Conservation (phyloP, 2,888 invertebrate genomes). For the Entomobrya multifasciata region DNA sequence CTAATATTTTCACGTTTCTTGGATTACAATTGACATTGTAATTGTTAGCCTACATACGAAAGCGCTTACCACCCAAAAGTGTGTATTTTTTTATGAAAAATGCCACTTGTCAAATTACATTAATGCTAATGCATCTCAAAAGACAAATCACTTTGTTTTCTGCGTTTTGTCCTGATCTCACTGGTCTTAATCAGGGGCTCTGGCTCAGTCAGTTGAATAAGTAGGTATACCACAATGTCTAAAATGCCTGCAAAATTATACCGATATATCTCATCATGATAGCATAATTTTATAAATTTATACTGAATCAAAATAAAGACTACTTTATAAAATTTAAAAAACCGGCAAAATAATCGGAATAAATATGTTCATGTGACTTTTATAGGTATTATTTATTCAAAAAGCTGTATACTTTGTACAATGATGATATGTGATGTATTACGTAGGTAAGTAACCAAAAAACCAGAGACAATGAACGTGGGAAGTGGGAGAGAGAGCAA, state of each 20-base stretch:
- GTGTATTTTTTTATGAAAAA: constrained; percentile 11
- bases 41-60: no score
- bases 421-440: neutral
- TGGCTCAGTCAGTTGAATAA: no score
- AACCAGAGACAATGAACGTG: constrained; percentile 68
- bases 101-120: constrained; percentile 33
- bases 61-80: no score
- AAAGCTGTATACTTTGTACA: neutral
- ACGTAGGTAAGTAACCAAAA: constrained; percentile 7
- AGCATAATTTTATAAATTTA: no score
- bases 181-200: constrained; percentile 8
- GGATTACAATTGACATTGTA: no score
- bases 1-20: no score
- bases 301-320: no score
- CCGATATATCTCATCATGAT: no score
- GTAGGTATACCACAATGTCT: no score
- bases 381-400: neutral
- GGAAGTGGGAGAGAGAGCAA: constrained; percentile 58
- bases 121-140: no score
- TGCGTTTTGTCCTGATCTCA: constrained; percentile 49
- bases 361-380: neutral
- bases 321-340: constrained; percentile 22
- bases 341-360: neutral
- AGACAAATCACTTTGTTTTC: constrained; percentile 31
- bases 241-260: no score